Base-by-base conservation (phyloP, 2,797 vertebrate genomes). In the Avahi laniger region DNA sequence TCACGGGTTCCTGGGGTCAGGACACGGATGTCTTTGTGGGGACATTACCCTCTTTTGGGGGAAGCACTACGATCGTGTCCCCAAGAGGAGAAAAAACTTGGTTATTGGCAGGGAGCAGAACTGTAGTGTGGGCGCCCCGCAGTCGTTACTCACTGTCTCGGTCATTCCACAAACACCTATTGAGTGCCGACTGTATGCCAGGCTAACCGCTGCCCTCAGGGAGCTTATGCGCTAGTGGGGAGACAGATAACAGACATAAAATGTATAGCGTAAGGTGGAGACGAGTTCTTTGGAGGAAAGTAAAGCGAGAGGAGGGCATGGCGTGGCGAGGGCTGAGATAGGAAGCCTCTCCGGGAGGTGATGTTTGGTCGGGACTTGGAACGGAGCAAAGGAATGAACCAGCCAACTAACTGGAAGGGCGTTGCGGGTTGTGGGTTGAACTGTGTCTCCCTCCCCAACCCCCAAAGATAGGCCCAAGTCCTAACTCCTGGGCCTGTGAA, bases 391-490 rank as follows among this genome's bases (percentile, higher is more conserved):
- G 43, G 33, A 8, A 52, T 2, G 38, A 24, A n/a, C 4, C 41
- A 83, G 17, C 78, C 26, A 1, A 0, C 20, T 2, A 2, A 54
- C 76, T 79, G 54, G 33, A 13, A 50, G n/a, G 72, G 28, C 11
- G 4, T 33, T 50, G 12, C 63, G 67, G 41, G 57, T 13, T 50
- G 24, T 18, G 35, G 41, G 67, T 61, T 86, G 54, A 91, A 48
- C 10, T 4, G 54, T 65, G 38, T 26, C 48, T 20, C 41, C 0
- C 5, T 24, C 24, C 35, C 0, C 2, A 24, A 12, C 57, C 57
- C 54, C 26, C 57, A 46, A 41, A 79, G 35, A 46, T 30, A 6
- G 5, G 26, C 28, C 30, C 84, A 61, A 33, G 22, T 65, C 79
- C 86, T 50, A 28, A 30, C 43, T 30, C 22, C 26, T 28, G 72